Base-by-base conservation (phyloP, 2,113 vertebrate genomes). In the Gallinago jamesoni region DNA sequence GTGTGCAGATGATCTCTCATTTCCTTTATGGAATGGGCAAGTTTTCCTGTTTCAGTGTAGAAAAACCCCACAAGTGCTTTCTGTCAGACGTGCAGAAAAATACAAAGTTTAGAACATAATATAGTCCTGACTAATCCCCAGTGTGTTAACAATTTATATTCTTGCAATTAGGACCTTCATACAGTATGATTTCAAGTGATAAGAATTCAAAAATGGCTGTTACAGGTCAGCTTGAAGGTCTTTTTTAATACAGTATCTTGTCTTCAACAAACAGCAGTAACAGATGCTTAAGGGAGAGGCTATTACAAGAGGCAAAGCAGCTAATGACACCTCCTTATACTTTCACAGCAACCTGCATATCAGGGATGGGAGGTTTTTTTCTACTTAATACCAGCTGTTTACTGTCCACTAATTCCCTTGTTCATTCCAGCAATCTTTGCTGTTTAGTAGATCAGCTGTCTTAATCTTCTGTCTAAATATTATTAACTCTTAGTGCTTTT, bases 401-500 rank as follows among this genome's bases (percentile, higher is more conserved):
- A 66, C 43, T 92, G 73, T 81, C 57, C 41, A 43, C 19, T 84
- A 72, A 69, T 84, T 89, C 43, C 30, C 21, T 64, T 75, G 48
- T 75, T 89, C 33, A 41, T 96, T 93, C 23, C 27, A 72, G 16
- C 33, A 70, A 0, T 84, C 56, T 81, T 68, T 84, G 43, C 72
- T 90, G 6, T 84, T 94, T 63, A 83, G 47, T 47, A 76, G 30
- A 85, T 91, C 37, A 75, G 21, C 59, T 88, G 12, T 89, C 50
- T 84, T 94, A 56, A 68, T 82, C 74, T 89, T 84, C 37, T 93
- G 5, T 56, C n/a, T 93, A 39, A 75, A 35, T 84, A 73, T 64
- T 48, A 57, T 75, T 68, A 72, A 39, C 48, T 73, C 69, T 60
- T 91, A 69, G 17, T 64, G 35, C 23, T 79, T 88, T 48, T 92